Conservation (phyloP, 2,797 vertebrate genomes). For the Melanogrammus aeglefinus region DNA sequence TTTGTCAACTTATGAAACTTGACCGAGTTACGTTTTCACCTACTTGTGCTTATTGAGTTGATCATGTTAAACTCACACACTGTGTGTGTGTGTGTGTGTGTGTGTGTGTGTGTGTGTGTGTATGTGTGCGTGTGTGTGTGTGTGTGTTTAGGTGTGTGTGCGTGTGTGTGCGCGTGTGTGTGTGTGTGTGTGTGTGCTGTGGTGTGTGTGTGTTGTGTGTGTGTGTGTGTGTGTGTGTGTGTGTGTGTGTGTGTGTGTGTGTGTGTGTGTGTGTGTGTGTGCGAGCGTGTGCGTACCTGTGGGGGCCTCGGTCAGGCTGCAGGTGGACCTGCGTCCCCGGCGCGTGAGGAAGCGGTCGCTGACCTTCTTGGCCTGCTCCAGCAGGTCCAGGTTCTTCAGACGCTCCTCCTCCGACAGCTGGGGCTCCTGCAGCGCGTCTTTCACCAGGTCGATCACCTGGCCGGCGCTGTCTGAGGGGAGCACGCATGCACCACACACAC, state of each 20-base stretch:
- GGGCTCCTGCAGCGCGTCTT: conserved; percentile 86
- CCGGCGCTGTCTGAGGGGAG: conserved; percentile 79
- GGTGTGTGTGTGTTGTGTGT: background rate
- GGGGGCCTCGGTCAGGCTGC: conserved; percentile 83
- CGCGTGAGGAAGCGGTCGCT: conserved; percentile 90
- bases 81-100: conserved; percentile 10
- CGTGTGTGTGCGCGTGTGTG: background rate
- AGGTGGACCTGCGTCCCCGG: conserved; percentile 86
- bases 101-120: conserved; percentile 14
- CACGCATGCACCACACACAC: conserved; percentile 11
- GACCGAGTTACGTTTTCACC: background rate
- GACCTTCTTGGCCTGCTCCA: conserved; percentile 94
- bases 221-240: background rate
- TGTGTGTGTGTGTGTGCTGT: conserved; percentile 4
- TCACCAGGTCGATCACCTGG: conserved; percentile 89
- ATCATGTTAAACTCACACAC: background rate
- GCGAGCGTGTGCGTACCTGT: conserved; percentile 77
- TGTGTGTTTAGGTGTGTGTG: background rate
- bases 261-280: background rate
- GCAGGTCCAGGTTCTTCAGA: conserved; percentile 91
- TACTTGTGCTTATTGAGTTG: background rate
- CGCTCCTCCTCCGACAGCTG: conserved; percentile 91
- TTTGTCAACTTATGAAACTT: background rate
- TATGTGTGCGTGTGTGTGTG: conserved; percentile 1
- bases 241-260: too few species aligned